These are phyloP conservation scores for Tipula vernalis DNA, from an alignment of 2,888 invertebrate genomes.

Conservation along the genomic window DNA sequence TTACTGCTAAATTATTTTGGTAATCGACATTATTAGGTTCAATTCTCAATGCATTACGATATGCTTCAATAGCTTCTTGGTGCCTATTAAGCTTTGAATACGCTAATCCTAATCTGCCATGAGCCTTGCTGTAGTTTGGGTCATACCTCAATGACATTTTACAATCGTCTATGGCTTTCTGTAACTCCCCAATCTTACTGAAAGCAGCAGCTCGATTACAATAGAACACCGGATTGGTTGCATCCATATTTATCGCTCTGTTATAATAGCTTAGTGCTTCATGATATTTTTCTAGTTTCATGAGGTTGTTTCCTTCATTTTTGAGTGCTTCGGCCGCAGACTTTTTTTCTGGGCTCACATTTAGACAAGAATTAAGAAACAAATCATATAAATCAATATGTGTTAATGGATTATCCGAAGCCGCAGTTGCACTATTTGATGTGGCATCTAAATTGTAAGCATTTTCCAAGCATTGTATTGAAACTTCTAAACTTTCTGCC, in stretches of 20 bases:
- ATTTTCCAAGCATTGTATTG: constrained; percentile 86
- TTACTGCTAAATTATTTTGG: constrained; percentile 69
- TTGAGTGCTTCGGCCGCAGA: constrained; percentile 73
- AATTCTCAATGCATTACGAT: constrained; percentile 73
- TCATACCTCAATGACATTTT: constrained; percentile 79
- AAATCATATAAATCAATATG: constrained; percentile 36
- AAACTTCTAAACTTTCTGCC: constrained; percentile 61
- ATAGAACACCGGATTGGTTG: constrained; percentile 85
- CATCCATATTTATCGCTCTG: constrained; percentile 70
- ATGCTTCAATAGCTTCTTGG: constrained; percentile 73
- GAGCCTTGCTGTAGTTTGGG: constrained; percentile 88
- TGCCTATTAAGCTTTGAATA: constrained; percentile 72
- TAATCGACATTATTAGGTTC: constrained; percentile 91
- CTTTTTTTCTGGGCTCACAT: constrained; percentile 41
- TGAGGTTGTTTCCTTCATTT: constrained; percentile 75
- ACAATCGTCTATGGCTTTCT: constrained; percentile 81
- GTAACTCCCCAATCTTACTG: constrained; percentile 75
- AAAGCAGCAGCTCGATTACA: constrained; percentile 96
- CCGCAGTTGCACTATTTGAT: constrained; percentile 16
- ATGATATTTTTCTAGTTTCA: constrained; percentile 67
- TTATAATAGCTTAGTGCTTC: constrained; percentile 79
- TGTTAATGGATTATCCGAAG: constrained; percentile 19
- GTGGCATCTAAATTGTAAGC: constrained; percentile 58
- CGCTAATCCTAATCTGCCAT: constrained; percentile 82
- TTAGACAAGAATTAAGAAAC: constrained; percentile 33